Conservation (phyloP, 2,888 invertebrate species). For the Anoplius nigerrimus region DNA sequence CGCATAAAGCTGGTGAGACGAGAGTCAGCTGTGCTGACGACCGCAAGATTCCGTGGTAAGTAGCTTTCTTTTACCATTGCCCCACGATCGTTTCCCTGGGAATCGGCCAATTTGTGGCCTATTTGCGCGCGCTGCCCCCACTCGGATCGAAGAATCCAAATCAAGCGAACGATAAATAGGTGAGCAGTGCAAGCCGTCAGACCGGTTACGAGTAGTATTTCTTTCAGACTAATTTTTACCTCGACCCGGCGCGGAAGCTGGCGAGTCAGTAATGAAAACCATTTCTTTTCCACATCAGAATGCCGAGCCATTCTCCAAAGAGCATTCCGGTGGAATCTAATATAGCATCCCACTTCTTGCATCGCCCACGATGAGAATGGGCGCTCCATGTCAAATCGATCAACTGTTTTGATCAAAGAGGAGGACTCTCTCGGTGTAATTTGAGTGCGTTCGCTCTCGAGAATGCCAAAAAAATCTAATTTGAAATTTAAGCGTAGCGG, state of each 20-base stretch:
- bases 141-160: background rate
- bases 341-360: slow-evolving; percentile 40
- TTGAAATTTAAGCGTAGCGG: slow-evolving; percentile 60
- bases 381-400: slow-evolving; percentile 58
- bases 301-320: slow-evolving; percentile 27
- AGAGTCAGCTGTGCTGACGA: too few relatives aligned
- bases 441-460: slow-evolving; percentile 40
- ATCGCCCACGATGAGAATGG: slow-evolving; percentile 34
- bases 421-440: slow-evolving; percentile 53
- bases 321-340: slow-evolving; percentile 50
- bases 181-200: too few relatives aligned
- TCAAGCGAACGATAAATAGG: too few relatives aligned
- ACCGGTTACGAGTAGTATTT: background rate
- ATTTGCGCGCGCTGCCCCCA: slow-evolving; percentile 3
- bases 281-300: slow-evolving; percentile 35
- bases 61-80: background rate
- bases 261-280: background rate
- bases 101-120: slow-evolving; percentile 5
- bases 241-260: too few relatives aligned
- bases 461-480: slow-evolving; percentile 58
- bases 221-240: slow-evolving; percentile 18
- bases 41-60: background rate
- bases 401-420: slow-evolving; percentile 56
- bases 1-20: too few relatives aligned
- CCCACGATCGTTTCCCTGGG: slow-evolving; percentile 12